Evolutionary conservation across 2,113 vertebrate genomes (phyloP), one percentile per base, ranked within the genome.

Genomic region (Lampris incognitus): DNA sequence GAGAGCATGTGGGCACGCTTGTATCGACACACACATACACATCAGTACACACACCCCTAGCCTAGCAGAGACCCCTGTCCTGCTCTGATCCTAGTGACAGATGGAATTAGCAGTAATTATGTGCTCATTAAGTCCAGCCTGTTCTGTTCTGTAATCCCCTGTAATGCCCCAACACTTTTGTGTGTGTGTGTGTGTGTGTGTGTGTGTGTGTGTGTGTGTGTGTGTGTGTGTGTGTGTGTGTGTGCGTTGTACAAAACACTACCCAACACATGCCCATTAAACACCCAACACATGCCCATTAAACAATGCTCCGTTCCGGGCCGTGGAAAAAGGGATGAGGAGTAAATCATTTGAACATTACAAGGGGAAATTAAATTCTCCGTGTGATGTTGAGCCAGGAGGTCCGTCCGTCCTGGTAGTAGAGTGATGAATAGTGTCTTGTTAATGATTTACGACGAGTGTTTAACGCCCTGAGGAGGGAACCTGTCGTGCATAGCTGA

Each of bases 41-140:
- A 81, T 66, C 49, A 37, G 40, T 36, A 66, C 59, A 37, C 38
- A 70, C n/a, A n/a, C 39, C 44, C 10, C 52, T 62, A 68, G 66
- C 71, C 63, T 39, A 60, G 49, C 70, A 56, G 60, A 49, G 52
- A 56, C 76, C 74, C 36, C 73, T 81, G 74, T 66, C 74, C 40
- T 65, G 57, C 55, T 69, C 68, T 82, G 78, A 90, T 89, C 82
- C 82, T 65, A 72, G 73, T 79, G 85, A 87, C 92, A 91, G 89
- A 89, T 90, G 87, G 91, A 92, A 92, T 92, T 92, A 92, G 72
- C 72, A 84, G 87, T 86, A 92, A 92, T 92, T 91, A 91, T 74
- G 78, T 88, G 79, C 83, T 89, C 87, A 88, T 93, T 94, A 92
- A 88, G 85, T 92, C 59, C 80, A 90, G 88, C 79, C 85, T 88